Base-by-base conservation (phyloP, 1,140 invertebrate species). In the Apis dorsata region DNA sequence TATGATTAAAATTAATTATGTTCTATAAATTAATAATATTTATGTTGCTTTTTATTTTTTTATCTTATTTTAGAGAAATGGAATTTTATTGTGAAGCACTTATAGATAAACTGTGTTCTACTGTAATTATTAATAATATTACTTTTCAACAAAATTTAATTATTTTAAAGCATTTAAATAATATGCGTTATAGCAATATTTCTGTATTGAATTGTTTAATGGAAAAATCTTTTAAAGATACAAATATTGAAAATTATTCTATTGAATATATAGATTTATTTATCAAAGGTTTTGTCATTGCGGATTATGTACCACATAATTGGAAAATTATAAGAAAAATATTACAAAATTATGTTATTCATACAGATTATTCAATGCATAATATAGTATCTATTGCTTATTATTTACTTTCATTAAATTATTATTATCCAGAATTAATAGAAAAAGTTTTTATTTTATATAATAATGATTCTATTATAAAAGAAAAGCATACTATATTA, bases 1-100 rank as follows among this genome's bases (percentile, higher is more conserved):
- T 49, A 62, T 21, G 11, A 49, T 44, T 63, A 34, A 1, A 71
- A 55, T 75, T 49, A 60, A 8, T n/a, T 28, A 34, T 53, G 10
- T 57, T 10, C 10, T 55, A 63, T 34, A 15, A 24, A 77, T 53
- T 21, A n/a, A n/a, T n/a, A n/a, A n/a, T n/a, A n/a, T 66, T 59
- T 49, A 60, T 70, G 78, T 71, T 70, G 69, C 17, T 34, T 76
- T 17, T 51, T 51, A 62, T 76, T 24, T 19, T 57, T 53, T 57
- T 70, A 62, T 62, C 1, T 70, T 65, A 57, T 79, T 68, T 78
- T 82, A 92, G 91, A 17, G 10, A 84, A n/a, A 21, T 15, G 15
- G 92, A 93, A 80, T 96, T 95, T 90, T 96, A 96, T 88, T 92
- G 95, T 87, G 94, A 95, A 86, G 89, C 92, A 28, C 92, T 96